Base-by-base conservation (phyloP, 2,888 invertebrate species). In the Cheiracanthium punctorium region DNA sequence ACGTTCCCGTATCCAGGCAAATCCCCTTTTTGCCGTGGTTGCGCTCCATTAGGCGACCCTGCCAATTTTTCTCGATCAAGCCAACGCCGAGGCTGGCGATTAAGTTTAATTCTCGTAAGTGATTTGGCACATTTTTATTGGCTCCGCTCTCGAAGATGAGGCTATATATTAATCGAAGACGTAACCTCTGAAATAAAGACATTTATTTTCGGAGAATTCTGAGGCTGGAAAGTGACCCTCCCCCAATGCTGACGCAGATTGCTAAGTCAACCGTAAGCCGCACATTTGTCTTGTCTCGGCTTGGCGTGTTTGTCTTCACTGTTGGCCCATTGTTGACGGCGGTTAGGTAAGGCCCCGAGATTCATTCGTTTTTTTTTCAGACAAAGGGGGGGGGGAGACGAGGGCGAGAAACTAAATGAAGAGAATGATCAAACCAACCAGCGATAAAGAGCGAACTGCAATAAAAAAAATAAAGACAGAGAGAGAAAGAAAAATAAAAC, bases 21-120 rank as follows among this genome's bases (percentile, higher is more conserved):
- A 87, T 87, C 86, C 86, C 86, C 73, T 80, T 87, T 87, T 87
- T 87, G 86, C 86, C 80, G 81, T 76, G 86, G 81, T 75, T 81
- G 72, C 81, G 81, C 80, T 81, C 86, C 86, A 81, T 87, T 87
- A 87, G 86, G 72, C 80, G 72, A 72, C 76, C 76, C 76, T 65
- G 80, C 86, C 86, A 87, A 87, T 87, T 87, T 87, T 87, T 87
- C 86, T 87, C 86, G 86, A 87, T 87, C 86, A 86, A 76, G 72
- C 80, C 76, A 69, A 80, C 80, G 75, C 71, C 86, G 86, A 67
- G 74, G 80, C 80, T 65, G 86, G 86, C 86, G 86, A 87, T 87
- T 87, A 87, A 87, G 86, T 81, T 87, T 87, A 87, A 87, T 87
- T 87, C 86, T 87, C 86, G 81, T 87, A 87, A 87, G 86, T 87